phyloP scores from a whole-genome alignment of 2,113 vertebrate species.

The Hippocampus abdominalis region DNA sequence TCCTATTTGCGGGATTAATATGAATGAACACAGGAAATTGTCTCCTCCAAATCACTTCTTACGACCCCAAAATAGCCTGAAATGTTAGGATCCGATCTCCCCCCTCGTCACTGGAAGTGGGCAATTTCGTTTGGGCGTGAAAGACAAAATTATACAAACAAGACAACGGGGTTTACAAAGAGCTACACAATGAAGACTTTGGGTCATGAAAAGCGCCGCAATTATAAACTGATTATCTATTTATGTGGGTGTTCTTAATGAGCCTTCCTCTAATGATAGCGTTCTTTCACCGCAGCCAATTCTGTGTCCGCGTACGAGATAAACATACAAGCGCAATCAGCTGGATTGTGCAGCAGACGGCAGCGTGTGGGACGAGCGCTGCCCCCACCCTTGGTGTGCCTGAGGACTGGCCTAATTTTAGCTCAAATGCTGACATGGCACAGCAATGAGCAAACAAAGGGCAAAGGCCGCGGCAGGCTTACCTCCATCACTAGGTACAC shows the following conservation, averaged over 20 bases:
- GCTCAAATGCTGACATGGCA: conserved; percentile 34
- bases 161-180: background rate
- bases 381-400: conserved; percentile 16
- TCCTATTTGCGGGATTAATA: conserved; percentile 16
- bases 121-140: background rate
- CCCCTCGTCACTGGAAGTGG: background rate
- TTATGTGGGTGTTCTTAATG: background rate
- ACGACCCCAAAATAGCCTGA: background rate
- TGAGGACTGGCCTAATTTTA: conserved; percentile 49
- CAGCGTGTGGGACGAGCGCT: conserved; percentile 2
- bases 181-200: background rate
- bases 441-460: conserved; percentile 40
- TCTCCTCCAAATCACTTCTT: background rate
- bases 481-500: conserved; percentile 99
- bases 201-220: background rate
- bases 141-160: background rate
- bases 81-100: background rate
- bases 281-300: background rate
- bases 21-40: conserved; percentile 19
- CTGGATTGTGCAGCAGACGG: background rate
- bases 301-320: background rate
- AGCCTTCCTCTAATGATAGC: background rate
- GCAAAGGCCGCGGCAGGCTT: conserved; percentile 56
- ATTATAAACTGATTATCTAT: background rate
- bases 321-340: background rate